Evolutionary conservation across 2,888 invertebrate genomes (phyloP), one percentile per base, ranked within the genome.

Genomic region (Pristionchus arcanus): DNA sequence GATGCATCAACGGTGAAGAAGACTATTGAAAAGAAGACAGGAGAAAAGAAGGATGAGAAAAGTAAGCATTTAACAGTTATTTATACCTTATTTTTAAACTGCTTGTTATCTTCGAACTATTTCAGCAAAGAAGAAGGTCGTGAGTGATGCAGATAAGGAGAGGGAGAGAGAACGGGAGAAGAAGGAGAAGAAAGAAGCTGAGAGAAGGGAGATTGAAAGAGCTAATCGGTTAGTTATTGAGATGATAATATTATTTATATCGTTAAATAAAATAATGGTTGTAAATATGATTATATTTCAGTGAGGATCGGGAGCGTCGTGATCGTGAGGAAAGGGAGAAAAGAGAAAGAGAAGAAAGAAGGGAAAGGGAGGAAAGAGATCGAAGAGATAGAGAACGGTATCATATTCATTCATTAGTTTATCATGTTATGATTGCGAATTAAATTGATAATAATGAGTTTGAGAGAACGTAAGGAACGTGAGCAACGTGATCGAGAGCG

Each of bases 131-230:
- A 88, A 53, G 55, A 71, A 74, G 59, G 74, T 53, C 7, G 74
- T 21, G 84, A 59, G 55, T 16, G 28, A n/a, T 9, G 53, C 13
- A 53, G 74, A 87, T 28, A 68, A 55, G 49, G 74, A 74, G 28
- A 87, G 53, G 19, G 87, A 87, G 21, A 34, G 74, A 55, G 87
- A 87, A 53, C 16, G 53, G 31, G 71, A 87, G 74, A 49, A 53
- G 55, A 87, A 28, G 53, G 87, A 87, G 87, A 87, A 71, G 87
- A 87, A 53, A 31, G 87, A 87, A 11, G 71, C 87, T 3, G 87
- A 87, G 68, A 87, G 87, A 53, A 87, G 71, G 74, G 87, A 87
- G 68, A 87, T 87, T 28, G 87, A 87, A 53, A 87, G 71, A 42
- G 87, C 68, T 31, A 71, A 87, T 68, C 42, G 87, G 87, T 84